Evolutionary conservation across 2,888 invertebrate genomes (phyloP), one percentile per base, ranked within the genome.

Genomic region (Macropis europaea): DNA sequence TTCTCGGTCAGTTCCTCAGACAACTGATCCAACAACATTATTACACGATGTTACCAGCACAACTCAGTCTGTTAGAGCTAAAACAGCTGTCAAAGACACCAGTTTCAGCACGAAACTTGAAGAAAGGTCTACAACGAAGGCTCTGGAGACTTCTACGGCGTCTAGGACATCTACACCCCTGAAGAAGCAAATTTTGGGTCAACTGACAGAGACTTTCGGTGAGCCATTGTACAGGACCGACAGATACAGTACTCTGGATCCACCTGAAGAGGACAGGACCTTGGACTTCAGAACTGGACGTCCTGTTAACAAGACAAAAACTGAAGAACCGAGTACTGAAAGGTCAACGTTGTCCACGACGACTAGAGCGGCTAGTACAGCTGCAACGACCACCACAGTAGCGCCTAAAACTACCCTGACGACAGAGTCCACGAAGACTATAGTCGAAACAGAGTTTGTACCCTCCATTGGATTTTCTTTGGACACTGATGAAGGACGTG

Each of bases 381-480:
- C 36, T 1, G 5, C 26, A 9, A 40, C 30, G 1, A 13, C 22
- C 3, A 32, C 48, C 2, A 64, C 53, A 1, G 19, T 42, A 0
- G 48, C 34, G 3, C 40, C 61, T 4, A 5, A 1, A 4, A 32
- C 47, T 1, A 43, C 17, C 4, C 34, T 30, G 0, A 60, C 60
- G 1, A 66, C 73, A 1, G 61, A 64, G 19, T 13, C 62, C 0
- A 40, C 5, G 13, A 79, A 76, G 50, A 79, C 76, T 4, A 52
- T 82, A 5, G 82, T 88, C 2, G 82, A 87, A 45, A 89, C 90
- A 0, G 90, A 90, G 76, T 82, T 90, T 3, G 83, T 90, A 13
- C 90, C 90, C 4, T 87, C 90, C 2, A 69, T 90, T 2, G 87
- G 90, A 42, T 90, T 90, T 50, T 84, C 88, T 2, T 77, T 90